Evolutionary conservation across 35 echinoderm and acorn worm species (phyloP).

Genomic region (Amphiura filiformis): DNA sequence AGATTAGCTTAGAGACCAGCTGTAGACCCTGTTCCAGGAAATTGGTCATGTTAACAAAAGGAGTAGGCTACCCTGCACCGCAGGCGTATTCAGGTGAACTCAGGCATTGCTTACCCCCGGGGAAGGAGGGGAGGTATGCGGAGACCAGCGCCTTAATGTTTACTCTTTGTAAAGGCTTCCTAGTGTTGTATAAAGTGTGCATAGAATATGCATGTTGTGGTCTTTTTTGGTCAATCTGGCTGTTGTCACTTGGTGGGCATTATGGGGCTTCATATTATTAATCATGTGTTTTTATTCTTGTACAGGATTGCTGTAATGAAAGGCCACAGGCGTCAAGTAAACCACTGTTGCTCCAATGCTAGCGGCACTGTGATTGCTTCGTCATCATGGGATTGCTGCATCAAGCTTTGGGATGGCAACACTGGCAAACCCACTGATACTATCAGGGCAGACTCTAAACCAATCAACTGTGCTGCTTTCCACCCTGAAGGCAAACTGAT

Average conservation of each 20-base stretch:
- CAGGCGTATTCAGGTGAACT: no score
- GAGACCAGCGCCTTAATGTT: no score
- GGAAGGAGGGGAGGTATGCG: no score
- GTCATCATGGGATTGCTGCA: slow-evolving; percentile 75
- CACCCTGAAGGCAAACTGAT: slow-evolving; percentile 84
- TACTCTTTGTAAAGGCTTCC: no score
- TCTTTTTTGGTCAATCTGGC: not conserved
- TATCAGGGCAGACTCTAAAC: slow-evolving; percentile 61
- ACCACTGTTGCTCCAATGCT: slow-evolving; percentile 51
- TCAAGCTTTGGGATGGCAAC: slow-evolving; percentile 80
- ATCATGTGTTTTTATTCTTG: no score
- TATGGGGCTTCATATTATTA: not conserved
- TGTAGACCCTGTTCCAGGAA: no score
- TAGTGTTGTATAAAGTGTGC: no score
- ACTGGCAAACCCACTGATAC: slow-evolving; percentile 43
- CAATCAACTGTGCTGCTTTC: slow-evolving; percentile 89
- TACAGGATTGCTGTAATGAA: slow-evolving; percentile 67
- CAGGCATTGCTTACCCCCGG: no score
- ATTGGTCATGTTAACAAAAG: no score
- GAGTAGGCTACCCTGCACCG: no score
- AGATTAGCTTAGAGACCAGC: no score
- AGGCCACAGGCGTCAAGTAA: slow-evolving; percentile 69
- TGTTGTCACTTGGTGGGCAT: not conserved
- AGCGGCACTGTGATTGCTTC: slow-evolving; percentile 64
- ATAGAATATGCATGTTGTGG: no score